Evolutionary conservation across 1,140 invertebrate genomes (phyloP), one percentile per base, ranked within the genome.

Genomic region (Brachionus calyciflorus): DNA sequence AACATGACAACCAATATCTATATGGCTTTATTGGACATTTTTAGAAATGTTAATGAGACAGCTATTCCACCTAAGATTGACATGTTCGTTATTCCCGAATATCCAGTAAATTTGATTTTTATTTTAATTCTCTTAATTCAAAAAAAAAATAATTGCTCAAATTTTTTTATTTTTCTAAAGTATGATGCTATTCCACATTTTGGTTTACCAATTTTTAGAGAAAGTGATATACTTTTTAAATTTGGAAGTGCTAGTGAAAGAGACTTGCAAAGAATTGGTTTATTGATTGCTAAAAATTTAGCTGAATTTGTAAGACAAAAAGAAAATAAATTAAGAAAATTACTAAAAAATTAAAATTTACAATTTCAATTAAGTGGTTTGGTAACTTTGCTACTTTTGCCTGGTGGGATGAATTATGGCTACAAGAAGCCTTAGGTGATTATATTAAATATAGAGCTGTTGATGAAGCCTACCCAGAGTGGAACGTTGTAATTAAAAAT

Each of bases 391-490:
- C 26, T 19, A 55, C 73, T 2, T 60, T 60, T 46, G 9, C 37
- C 9, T 76, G 73, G 73, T 76, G 73, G 73, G 49, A 55, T 12
- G 51, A 76, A 28, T 30, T 76, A 9, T 76, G 73, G 73, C 30
- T 76, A 41, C 73, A 76, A 60, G 73, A 76, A 48, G 73, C 37
- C 6, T 55, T 76, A 17, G 73, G n/a, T 37, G 49, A 76, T 76
- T 76, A 76, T 19, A 40, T 76, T 28, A 76, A 76, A 51, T 76
- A 76, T 21, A 26, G 14, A 26, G 73, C 30, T 28, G 73, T 76
- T 41, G 33, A 76, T 14, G 37, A 44, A 17, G 73, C 73, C 28
- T 60, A 44, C 30, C 73, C 73, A 28, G 49, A 55, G 12, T 76
- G 55, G 51, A 76, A 76, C 14, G 57, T 76, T 24, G 73, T 76